Conservation (phyloP, 1,140 invertebrate genomes). For the Myzus persicae region DNA sequence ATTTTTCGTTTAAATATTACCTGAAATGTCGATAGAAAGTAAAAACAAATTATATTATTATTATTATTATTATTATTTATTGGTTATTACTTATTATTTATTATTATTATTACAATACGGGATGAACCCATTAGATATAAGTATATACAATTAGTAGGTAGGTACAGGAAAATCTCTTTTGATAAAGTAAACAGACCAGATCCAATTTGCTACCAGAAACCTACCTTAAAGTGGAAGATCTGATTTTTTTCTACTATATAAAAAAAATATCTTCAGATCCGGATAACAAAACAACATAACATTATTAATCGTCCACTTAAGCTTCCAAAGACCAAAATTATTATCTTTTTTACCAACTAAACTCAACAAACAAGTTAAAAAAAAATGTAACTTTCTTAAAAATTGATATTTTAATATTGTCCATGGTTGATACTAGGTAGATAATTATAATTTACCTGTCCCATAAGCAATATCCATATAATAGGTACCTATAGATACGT, state of each 20-base stretch:
- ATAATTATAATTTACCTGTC: not conserved
- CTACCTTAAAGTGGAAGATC: not conserved
- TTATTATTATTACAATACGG: too few relatives aligned
- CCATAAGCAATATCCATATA: not conserved
- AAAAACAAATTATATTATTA: too few relatives aligned
- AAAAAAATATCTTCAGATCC: not conserved
- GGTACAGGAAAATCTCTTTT: not conserved
- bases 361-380: not conserved
- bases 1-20: too few relatives aligned
- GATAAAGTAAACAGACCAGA: not conserved
- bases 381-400: not conserved
- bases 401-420: not conserved
- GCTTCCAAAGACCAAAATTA: not conserved
- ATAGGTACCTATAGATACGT: not conserved
- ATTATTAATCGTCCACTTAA: not conserved
- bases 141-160: not conserved
- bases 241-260: too few relatives aligned
- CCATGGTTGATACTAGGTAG: not conserved
- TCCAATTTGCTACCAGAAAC: not conserved
- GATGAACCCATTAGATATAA: too few relatives aligned
- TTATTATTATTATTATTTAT: too few relatives aligned
- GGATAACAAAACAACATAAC: not conserved
- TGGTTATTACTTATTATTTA: too few relatives aligned
- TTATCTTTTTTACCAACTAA: not conserved
- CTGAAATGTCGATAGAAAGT: too few relatives aligned